Base-by-base conservation (phyloP, 2,888 invertebrate species). In the Hyalella azteca region DNA sequence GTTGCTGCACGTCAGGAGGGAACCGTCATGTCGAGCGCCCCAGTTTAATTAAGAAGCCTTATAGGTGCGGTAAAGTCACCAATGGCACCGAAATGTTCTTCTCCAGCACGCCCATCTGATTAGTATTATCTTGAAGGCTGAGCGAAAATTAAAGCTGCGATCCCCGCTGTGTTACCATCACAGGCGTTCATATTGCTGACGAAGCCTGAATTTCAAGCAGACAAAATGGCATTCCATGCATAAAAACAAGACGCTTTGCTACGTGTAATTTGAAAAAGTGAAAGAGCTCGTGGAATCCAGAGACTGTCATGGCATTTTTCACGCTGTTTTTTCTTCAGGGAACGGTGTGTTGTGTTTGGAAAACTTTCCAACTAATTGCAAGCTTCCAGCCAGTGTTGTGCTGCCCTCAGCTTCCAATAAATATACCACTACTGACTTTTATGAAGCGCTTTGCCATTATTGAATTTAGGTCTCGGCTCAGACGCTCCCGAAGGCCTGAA, bases 231-330 rank as follows among this genome's bases (percentile, higher is more conserved):
- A 29, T 22, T 36, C 66, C 66, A 66, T 66, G 66, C 32, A 66
- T 66, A 66, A 66, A 66, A 66, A 66, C 66, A 66, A 66, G 66
- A 66, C 19, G 66, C 66, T 66, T 36, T 36, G 66, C 66, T 66
- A 29, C 66, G 39, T 36, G 66, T 66, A 66, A 66, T 66, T 66
- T 66, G 66, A 36, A 66, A 66, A 36, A 66, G 13, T 66, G 19
- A 11, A 36, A 32, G 29, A 36, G 66, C 66, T 66, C 9, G 66
- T 13, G 66, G 36, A 66, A 36, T 36, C 32, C 32, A 36, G 36
- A 66, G 19, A 66, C n/a, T 29, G 36, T 32, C 32, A 36, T 32
- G 66, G 36, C 66, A 66, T 66, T 66, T 66, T 66, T 36, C 66
- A 66, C n/a, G 66, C n/a, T 19, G 13, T 66, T n/a, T 32, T 36